These are phyloP conservation scores for Idris sp. DNA, from an alignment of 1,140 invertebrate genomes.

Conservation along the genomic window DNA sequence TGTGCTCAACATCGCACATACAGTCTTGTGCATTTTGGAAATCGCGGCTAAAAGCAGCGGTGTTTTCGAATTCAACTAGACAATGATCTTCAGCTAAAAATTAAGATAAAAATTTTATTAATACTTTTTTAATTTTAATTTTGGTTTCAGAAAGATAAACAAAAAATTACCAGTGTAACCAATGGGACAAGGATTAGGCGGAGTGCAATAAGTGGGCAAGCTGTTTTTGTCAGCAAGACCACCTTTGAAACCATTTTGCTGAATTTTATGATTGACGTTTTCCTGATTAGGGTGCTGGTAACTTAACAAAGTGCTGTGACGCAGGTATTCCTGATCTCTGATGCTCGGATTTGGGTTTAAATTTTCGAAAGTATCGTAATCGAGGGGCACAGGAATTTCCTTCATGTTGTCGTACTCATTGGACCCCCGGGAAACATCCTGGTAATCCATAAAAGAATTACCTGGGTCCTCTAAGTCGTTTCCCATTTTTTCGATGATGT, in stretches of 20 bases:
- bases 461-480: constrained; percentile 82
- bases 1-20: constrained; percentile 98
- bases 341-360: constrained; percentile 85
- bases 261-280: constrained; percentile 75
- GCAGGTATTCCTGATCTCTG: constrained; percentile 92
- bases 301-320: constrained; percentile 92
- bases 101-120: not conserved
- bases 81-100: constrained; percentile 89
- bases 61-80: constrained; percentile 95
- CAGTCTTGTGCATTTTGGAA: constrained; percentile 96
- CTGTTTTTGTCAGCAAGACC: constrained; percentile 89
- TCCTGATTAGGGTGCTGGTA: constrained; percentile 88
- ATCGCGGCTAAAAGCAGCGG: constrained; percentile 95
- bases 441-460: constrained; percentile 82
- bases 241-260: constrained; percentile 79
- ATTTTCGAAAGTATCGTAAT: constrained; percentile 82
- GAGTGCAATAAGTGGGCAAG: constrained; percentile 98
- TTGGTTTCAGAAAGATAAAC: too few relatives aligned
- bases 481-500: constrained; percentile 84
- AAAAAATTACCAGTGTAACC: constrained; percentile 86
- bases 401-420: constrained; percentile 80
- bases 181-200: constrained; percentile 98
- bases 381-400: constrained; percentile 75
- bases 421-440: constrained; percentile 78
- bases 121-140: not conserved